Percentiles rank a stretch among this genome's conserved stretches.
phyloP scores from a whole-genome alignment of 2,888 invertebrate species.

The Lasioglossum pauxillum region DNA sequence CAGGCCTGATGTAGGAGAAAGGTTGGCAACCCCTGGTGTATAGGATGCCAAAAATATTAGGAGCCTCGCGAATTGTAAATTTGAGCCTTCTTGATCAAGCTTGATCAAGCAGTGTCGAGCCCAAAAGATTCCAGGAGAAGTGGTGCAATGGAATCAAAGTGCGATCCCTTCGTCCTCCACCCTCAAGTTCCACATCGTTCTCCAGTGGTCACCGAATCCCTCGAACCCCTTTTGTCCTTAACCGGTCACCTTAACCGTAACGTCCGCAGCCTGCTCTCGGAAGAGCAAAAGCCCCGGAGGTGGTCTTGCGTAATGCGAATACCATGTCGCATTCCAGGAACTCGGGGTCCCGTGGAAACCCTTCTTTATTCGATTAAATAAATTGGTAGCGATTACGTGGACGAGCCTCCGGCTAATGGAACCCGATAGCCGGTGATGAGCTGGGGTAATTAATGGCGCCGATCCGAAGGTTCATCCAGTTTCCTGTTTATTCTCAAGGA shows the following conservation, averaged over 20 bases:
- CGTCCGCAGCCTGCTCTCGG: slow-evolving; percentile 48
- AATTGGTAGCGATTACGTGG: slow-evolving; percentile 81
- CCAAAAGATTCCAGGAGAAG: background rate
- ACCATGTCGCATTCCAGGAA: slow-evolving; percentile 79
- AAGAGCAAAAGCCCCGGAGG: slow-evolving; percentile 40
- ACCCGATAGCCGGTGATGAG: slow-evolving; percentile 58
- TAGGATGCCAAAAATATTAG: background rate
- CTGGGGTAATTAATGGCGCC: slow-evolving; percentile 63
- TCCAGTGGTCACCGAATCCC: slow-evolving; percentile 48
- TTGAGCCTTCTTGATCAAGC: background rate
- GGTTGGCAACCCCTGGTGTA: too few species aligned
- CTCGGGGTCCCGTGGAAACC: slow-evolving; percentile 75
- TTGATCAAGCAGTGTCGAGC: too few species aligned
- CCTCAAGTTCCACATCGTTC: slow-evolving; percentile 22
- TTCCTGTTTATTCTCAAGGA: slow-evolving; percentile 32
- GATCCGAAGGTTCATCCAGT: slow-evolving; percentile 19
- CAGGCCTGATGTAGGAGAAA: too few species aligned
- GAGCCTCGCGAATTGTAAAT: background rate
- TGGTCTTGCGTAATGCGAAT: slow-evolving; percentile 80
- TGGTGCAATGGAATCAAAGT: slow-evolving; percentile 5
- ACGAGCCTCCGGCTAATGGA: slow-evolving; percentile 55
- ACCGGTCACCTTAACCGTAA: slow-evolving; percentile 70
- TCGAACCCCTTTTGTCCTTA: slow-evolving; percentile 65
- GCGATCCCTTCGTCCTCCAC: background rate
- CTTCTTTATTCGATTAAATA: slow-evolving; percentile 81